Evolutionary conservation across 2,113 vertebrate genomes (phyloP).

Genomic region (Haliaeetus leucogaster): DNA sequence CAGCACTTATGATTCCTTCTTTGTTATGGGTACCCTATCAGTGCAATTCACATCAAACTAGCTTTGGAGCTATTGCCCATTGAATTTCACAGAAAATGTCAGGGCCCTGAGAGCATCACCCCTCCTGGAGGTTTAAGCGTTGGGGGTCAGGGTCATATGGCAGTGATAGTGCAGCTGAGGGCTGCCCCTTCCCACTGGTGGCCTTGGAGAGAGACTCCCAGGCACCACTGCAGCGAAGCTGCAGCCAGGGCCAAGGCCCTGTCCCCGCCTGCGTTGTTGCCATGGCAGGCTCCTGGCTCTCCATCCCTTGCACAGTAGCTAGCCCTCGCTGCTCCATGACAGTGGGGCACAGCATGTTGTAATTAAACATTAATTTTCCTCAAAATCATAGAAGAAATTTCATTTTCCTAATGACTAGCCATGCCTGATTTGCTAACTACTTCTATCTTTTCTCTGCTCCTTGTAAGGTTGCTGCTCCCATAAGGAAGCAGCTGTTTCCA

Average conservation of each 20-base stretch:
- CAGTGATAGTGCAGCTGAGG: background rate
- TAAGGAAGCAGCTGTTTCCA: background rate
- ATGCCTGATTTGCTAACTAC: background rate
- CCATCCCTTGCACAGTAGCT: background rate
- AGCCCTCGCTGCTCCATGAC: background rate
- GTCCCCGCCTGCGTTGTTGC: background rate
- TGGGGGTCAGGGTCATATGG: no score
- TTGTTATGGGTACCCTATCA: background rate
- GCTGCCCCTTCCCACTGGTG: background rate
- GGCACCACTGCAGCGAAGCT: background rate
- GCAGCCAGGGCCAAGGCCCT: background rate
- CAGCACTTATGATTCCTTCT: background rate
- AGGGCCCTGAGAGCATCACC: background rate
- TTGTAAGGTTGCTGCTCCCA: background rate
- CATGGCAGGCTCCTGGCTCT: background rate
- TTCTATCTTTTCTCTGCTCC: background rate
- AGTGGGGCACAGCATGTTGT: background rate
- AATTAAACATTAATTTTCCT: background rate
- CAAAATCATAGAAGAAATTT: background rate
- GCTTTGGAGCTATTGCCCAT: background rate
- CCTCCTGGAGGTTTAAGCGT: background rate
- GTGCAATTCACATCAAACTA: background rate
- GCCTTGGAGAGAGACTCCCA: background rate
- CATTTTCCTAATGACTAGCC: background rate
- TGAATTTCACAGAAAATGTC: background rate